Percentiles rank a stretch among this genome's conserved stretches.
phyloP scores from a whole-genome alignment of 1,140 invertebrate species.

The Ptiloglossa arizonensis region DNA sequence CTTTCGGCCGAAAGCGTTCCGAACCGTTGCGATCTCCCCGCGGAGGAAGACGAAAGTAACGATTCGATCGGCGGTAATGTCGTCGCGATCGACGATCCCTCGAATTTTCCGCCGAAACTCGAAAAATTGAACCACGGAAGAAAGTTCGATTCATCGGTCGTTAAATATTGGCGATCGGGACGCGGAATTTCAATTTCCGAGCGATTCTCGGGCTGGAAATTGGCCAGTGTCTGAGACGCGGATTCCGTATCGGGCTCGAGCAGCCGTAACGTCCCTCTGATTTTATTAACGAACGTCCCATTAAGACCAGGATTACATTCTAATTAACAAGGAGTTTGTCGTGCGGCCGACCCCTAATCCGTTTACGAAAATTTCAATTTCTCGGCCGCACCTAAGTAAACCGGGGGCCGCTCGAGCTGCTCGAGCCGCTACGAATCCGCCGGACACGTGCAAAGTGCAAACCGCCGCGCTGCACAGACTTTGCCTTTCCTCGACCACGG shows the following conservation, averaged over 20 bases:
- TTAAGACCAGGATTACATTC: conserved; percentile 79
- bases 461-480: conserved; percentile 68
- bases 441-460: conserved; percentile 68
- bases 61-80: too few species aligned
- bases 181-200: conserved; percentile 26
- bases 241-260: background rate
- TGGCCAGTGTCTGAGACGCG: conserved; percentile 30
- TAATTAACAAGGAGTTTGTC: conserved; percentile 79
- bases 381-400: conserved; percentile 79
- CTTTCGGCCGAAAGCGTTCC: too few species aligned
- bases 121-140: too few species aligned
- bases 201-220: conserved; percentile 7
- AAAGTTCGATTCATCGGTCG: too few species aligned
- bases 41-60: too few species aligned
- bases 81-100: too few species aligned
- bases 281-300: conserved; percentile 63
- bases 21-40: too few species aligned
- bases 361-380: conserved; percentile 81
- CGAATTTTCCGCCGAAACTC: too few species aligned
- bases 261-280: conserved; percentile 27
- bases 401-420: conserved; percentile 51
- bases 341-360: conserved; percentile 75
- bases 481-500: conserved; percentile 68
- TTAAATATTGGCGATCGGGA: background rate
- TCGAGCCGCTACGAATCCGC: conserved; percentile 53